A percentile compares a stretch with the other conserved stretches of the same genome.
phyloP scores from a whole-genome alignment of 1,140 invertebrate species.

The Cyclina sinensis region DNA sequence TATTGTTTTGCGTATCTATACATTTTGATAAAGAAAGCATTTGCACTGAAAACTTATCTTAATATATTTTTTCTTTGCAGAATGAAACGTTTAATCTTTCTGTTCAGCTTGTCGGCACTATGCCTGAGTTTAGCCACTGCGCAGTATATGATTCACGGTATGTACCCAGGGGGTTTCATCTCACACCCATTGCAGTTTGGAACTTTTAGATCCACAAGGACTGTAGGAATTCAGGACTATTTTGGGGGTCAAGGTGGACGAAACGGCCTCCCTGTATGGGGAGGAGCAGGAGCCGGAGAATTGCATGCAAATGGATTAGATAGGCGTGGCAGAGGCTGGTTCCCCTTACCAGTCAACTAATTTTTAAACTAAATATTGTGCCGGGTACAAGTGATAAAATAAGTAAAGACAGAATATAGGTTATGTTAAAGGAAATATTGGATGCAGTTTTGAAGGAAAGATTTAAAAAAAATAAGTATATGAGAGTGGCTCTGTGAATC shows the following conservation, averaged over 20 bases:
- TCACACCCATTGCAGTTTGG: not conserved
- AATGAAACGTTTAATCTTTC: not conserved
- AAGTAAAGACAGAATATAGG: too few species aligned
- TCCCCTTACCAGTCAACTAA: constrained; percentile 32
- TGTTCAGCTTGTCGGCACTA: not conserved
- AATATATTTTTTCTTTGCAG: constrained; percentile 1
- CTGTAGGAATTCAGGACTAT: not conserved
- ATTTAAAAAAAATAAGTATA: too few species aligned
- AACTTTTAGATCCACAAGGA: not conserved
- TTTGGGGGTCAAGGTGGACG: constrained; percentile 30
- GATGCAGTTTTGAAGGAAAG: too few species aligned
- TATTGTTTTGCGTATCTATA: too few species aligned
- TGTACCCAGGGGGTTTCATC: not conserved
- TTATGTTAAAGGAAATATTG: too few species aligned
- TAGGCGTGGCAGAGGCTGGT: constrained; percentile 8
- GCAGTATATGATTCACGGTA: not conserved
- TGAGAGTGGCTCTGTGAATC: too few species aligned
- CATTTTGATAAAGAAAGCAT: too few species aligned
- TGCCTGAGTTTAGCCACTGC: not conserved
- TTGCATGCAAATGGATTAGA: constrained; percentile 37
- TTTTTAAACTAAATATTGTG: not conserved
- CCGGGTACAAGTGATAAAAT: not conserved
- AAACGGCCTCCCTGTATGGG: constrained; percentile 28
- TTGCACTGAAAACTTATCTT: too few species aligned
- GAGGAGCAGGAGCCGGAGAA: constrained; percentile 36